Conservation (phyloP, 2,888 invertebrate genomes). For the Euclidia mi region DNA sequence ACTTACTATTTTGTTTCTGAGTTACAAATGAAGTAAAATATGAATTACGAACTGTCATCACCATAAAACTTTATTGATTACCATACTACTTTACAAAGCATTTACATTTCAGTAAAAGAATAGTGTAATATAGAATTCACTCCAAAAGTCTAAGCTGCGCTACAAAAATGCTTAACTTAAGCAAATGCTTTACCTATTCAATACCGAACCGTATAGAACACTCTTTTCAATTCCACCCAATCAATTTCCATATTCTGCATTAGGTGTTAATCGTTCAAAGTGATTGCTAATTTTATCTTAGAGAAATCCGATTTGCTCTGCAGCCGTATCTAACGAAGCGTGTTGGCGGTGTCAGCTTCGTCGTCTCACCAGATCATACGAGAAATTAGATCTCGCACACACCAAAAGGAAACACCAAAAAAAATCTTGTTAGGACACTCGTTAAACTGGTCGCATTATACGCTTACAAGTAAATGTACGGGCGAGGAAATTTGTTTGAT, state of each 20-base stretch:
- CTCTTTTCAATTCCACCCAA: constrained; percentile 12
- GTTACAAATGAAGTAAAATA: no score
- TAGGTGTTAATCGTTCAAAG: constrained; percentile 77
- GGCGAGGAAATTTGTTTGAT: constrained; percentile 49
- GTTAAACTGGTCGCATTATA: constrained; percentile 49
- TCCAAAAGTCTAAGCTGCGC: no score
- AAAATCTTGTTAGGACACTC: constrained; percentile 51
- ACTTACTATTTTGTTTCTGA: no score
- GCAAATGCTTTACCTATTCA: not conserved
- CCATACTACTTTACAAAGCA: no score
- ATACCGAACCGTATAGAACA: not conserved
- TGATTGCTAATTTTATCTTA: constrained; percentile 82
- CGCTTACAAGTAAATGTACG: constrained; percentile 42
- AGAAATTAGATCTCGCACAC: constrained; percentile 62
- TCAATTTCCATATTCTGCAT: constrained; percentile 43
- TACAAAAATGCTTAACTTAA: constrained; percentile 3
- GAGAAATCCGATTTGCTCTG: constrained; percentile 73
- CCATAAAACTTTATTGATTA: no score
- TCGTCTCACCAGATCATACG: constrained; percentile 73
- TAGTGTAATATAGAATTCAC: no score
- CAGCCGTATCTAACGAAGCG: constrained; percentile 75
- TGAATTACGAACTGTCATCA: no score
- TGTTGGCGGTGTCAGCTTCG: constrained; percentile 67
- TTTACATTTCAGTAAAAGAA: no score
- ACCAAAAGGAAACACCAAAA: constrained; percentile 58